Evolutionary conservation across 2,888 invertebrate species (phyloP).

Genomic region (Ctenicera cuprea): DNA sequence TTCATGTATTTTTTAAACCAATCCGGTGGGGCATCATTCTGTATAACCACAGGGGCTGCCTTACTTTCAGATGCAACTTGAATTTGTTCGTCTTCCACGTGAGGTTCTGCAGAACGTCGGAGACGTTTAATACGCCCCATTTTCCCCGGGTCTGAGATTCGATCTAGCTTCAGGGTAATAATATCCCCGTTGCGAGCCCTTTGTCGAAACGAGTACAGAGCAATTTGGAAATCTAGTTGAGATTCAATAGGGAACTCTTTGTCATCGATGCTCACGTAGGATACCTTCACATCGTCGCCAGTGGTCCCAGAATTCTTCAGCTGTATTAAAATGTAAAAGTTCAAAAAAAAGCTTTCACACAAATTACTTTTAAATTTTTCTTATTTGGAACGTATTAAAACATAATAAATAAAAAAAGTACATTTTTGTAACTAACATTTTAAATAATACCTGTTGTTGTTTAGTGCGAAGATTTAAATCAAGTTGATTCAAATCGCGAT

Average conservation of each 20-base stretch:
- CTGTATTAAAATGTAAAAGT: constrained; percentile 57
- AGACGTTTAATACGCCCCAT: constrained; percentile 33
- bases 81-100: not conserved
- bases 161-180: constrained; percentile 68
- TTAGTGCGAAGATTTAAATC: too few relatives aligned
- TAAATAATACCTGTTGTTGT: too few relatives aligned
- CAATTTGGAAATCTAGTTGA: constrained; percentile 71
- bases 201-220: constrained; percentile 69
- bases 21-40: constrained; percentile 61
- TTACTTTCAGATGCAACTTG: not conserved
- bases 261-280: constrained; percentile 70
- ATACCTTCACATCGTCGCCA: constrained; percentile 70
- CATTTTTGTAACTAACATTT: too few relatives aligned
- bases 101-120: constrained; percentile 24
- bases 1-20: constrained; percentile 70
- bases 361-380: too few relatives aligned
- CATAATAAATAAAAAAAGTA: too few relatives aligned
- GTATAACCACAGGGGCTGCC: constrained; percentile 1
- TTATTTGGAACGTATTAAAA: too few relatives aligned
- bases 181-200: constrained; percentile 68
- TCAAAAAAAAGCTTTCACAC: too few relatives aligned
- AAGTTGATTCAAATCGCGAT: too few relatives aligned
- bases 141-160: constrained; percentile 53
- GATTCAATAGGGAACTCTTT: constrained; percentile 71
- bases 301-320: constrained; percentile 71